Conservation (phyloP, 2,113 vertebrate genomes). For the Eretmochelys imbricata region DNA sequence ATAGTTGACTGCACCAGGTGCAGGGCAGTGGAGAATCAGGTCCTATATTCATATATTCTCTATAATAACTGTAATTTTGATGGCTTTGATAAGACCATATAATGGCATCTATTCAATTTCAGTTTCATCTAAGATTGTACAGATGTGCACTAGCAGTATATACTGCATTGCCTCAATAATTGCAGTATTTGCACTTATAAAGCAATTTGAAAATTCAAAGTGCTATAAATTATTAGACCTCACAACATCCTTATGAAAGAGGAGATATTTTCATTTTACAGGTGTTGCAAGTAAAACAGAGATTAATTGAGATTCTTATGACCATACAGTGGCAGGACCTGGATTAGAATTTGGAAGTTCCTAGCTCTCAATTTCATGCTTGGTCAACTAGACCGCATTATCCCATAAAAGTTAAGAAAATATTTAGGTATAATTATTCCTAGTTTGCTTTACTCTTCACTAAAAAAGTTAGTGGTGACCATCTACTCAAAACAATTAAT, state of each 20-base stretch:
- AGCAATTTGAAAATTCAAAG: neutral
- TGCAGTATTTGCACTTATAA: neutral
- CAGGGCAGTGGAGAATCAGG: neutral
- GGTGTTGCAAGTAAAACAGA: neutral
- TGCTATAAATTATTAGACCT: neutral
- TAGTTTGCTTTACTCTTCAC: neutral
- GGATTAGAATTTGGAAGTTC: neutral
- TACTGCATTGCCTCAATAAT: neutral
- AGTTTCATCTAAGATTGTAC: too few relatives aligned
- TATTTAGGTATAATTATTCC: neutral
- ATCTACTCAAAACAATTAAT: too few relatives aligned
- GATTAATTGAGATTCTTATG: neutral
- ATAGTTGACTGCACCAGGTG: neutral
- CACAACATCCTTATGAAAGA: neutral
- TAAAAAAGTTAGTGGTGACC: too few relatives aligned
- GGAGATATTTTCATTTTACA: neutral
- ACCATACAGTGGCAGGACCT: neutral
- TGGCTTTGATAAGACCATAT: neutral
- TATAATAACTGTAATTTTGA: neutral
- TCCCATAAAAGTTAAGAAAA: neutral
- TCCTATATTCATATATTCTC: neutral
- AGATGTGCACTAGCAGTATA: neutral
- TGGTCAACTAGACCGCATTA: neutral
- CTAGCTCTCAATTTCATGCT: neutral
- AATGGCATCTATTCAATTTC: neutral